Conservation (phyloP, 2,888 invertebrate genomes). For the Morpho achilles region DNA sequence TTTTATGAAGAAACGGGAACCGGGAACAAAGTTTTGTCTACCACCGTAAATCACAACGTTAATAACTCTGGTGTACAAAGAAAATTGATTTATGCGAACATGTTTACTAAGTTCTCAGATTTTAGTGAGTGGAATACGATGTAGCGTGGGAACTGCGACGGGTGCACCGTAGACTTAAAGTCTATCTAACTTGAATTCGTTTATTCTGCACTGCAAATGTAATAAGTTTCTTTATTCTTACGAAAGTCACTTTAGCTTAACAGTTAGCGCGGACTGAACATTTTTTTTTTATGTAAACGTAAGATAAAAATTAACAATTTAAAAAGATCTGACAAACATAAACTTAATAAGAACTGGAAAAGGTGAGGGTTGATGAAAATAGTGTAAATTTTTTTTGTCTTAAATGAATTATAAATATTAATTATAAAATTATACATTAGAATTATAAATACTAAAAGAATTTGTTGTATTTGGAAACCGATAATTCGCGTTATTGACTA, state of each 20-base stretch:
- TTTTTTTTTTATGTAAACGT: slow-evolving; percentile 2
- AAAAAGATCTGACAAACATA: too few relatives aligned
- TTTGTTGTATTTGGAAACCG: too few relatives aligned
- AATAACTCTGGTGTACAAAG: slow-evolving; percentile 57
- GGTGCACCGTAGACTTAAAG: slow-evolving; percentile 30
- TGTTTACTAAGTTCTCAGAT: slow-evolving; percentile 57
- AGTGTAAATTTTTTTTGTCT: too few relatives aligned
- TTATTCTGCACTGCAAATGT: slow-evolving; percentile 28
- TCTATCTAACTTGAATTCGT: slow-evolving; percentile 29
- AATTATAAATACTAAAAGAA: too few relatives aligned
- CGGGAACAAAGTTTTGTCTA: slow-evolving; percentile 9
- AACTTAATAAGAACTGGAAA: too few relatives aligned
- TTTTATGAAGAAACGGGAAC: slow-evolving; percentile 11
- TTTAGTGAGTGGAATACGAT: slow-evolving; percentile 52
- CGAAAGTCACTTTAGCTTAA: slow-evolving; percentile 17
- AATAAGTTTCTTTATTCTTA: slow-evolving; percentile 27
- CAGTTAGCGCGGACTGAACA: slow-evolving; percentile 5
- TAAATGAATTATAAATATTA: too few relatives aligned
- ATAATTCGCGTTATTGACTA: too few relatives aligned
- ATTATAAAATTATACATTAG: too few relatives aligned
- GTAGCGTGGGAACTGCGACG: slow-evolving; percentile 32
- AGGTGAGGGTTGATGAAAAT: too few relatives aligned
- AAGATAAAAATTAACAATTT: background rate
- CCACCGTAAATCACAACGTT: slow-evolving; percentile 35
- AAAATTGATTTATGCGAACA: slow-evolving; percentile 65